phyloP scores from a whole-genome alignment of 2,797 vertebrate genomes.

The Sylvia borin region DNA sequence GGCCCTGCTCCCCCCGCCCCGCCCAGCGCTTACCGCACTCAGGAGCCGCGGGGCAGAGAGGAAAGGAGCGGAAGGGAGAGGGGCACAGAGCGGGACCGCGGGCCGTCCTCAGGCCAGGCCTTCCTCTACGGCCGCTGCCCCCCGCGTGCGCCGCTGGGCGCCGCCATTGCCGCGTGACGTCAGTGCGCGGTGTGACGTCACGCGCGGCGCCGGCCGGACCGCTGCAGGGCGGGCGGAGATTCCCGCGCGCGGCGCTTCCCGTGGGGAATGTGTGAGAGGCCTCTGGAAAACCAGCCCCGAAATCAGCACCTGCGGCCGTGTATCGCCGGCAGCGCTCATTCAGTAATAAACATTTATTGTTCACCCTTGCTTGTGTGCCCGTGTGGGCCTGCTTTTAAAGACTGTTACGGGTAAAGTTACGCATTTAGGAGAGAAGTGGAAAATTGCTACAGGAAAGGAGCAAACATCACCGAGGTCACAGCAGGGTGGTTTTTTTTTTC shows the following conservation, averaged over 20 bases:
- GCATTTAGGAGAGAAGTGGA: background rate
- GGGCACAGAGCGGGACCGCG: rapidly evolving
- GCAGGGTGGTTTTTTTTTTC: background rate
- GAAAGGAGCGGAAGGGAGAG: rapidly evolving
- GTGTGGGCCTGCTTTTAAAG: background rate
- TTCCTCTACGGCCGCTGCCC: rapidly evolving
- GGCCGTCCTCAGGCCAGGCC: no score
- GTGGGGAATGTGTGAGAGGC: rapidly evolving
- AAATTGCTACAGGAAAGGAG: background rate
- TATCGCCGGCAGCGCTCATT: background rate
- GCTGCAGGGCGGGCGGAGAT: no score
- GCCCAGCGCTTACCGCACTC: background rate
- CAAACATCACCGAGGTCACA: background rate
- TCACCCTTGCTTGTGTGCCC: background rate
- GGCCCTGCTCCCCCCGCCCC: rapidly evolving
- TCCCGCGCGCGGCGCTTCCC: rapidly evolving
- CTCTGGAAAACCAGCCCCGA: background rate
- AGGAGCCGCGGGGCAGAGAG: rapidly evolving
- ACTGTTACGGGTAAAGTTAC: background rate
- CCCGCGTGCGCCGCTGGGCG: background rate
- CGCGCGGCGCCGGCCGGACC: background rate
- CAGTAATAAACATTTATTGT: background rate
- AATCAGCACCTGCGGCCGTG: background rate
- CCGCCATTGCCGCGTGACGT: slow-evolving; percentile 26
- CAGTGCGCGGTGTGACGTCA: background rate